Evolutionary conservation across 2,888 invertebrate genomes (phyloP).

Genomic region (Dasypogon diadema): DNA sequence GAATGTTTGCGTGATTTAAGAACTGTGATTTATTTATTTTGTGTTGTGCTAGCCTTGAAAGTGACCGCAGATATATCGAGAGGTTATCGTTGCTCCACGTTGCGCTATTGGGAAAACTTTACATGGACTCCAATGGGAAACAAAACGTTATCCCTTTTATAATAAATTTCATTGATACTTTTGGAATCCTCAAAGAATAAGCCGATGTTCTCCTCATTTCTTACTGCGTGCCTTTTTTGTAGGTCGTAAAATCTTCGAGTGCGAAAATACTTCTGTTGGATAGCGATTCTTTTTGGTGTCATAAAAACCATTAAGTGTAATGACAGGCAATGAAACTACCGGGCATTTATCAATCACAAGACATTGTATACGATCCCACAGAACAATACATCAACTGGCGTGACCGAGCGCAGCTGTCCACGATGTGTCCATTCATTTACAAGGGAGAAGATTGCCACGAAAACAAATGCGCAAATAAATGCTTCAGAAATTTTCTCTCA

Average conservation of each 20-base stretch:
- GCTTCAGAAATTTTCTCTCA: not conserved
- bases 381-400: constrained; percentile 28
- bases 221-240: not conserved
- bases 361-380: constrained; percentile 25
- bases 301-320: constrained; percentile 56
- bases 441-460: not conserved
- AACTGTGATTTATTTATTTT: constrained; percentile 43
- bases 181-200: not conserved
- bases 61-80: not conserved
- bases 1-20: constrained; percentile 34
- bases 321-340: constrained; percentile 55
- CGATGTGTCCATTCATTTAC: not conserved
- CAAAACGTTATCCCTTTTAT: not conserved
- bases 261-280: not conserved
- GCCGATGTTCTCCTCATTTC: not conserved
- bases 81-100: too few species aligned
- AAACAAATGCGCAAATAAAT: not conserved
- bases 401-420: constrained; percentile 39
- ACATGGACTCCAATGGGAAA: not conserved
- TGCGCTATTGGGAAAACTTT: not conserved
- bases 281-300: not conserved
- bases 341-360: constrained; percentile 56
- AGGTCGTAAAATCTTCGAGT: not conserved
- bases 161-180: not conserved
- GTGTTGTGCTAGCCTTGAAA: constrained; percentile 5